Conservation (phyloP, 1,140 invertebrate genomes). For the Pectinophora gossypiella region DNA sequence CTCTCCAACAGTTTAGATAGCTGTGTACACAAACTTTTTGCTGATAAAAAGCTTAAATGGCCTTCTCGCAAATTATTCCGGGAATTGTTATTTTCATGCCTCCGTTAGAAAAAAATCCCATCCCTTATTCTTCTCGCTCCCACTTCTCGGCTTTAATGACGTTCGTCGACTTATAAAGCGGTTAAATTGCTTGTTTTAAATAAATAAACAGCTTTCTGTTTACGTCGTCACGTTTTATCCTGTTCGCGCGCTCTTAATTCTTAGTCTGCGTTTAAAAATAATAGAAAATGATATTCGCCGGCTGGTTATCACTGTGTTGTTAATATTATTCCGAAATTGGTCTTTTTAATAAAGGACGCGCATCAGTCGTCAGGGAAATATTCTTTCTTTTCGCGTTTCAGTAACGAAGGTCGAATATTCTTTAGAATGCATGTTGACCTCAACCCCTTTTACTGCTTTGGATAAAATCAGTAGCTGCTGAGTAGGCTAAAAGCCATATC, state of each 20-base stretch:
- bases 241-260: slow-evolving; percentile 2
- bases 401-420: background rate
- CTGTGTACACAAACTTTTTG: slow-evolving; percentile 57
- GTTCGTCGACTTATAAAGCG: slow-evolving; percentile 49
- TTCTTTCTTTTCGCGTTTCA: background rate
- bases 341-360: background rate
- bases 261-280: background rate
- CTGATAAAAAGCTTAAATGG: slow-evolving; percentile 69
- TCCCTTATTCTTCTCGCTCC: slow-evolving; percentile 43
- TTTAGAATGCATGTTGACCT: too few relatives aligned
- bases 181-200: slow-evolving; percentile 55
- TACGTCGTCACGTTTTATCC: slow-evolving; percentile 29
- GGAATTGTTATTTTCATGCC: slow-evolving; percentile 64
- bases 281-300: background rate
- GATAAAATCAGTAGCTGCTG: too few relatives aligned
- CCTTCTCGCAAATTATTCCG: slow-evolving; percentile 57
- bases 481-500: too few relatives aligned
- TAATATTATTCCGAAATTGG: slow-evolving; percentile 3
- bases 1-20: slow-evolving; percentile 51
- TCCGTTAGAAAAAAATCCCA: slow-evolving; percentile 45
- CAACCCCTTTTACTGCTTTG: too few relatives aligned
- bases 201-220: slow-evolving; percentile 53
- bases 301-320: background rate
- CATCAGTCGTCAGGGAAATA: background rate
- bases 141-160: slow-evolving; percentile 34